Evolutionary conservation across 2,113 vertebrate species (phyloP), one percentile per base, ranked within the genome.

Genomic region (Amazona guildingii): DNA sequence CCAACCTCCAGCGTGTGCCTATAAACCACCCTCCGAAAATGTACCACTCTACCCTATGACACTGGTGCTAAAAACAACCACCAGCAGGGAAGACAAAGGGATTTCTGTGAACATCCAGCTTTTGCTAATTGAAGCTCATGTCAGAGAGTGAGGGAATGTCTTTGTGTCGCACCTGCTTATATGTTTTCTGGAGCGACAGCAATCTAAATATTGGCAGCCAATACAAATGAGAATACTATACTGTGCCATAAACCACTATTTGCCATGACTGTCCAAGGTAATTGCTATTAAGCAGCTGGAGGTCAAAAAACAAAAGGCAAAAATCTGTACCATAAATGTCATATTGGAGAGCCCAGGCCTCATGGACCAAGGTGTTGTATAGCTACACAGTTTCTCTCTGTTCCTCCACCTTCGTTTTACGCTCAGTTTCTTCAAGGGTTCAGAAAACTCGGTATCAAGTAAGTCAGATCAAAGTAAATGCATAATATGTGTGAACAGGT

Each of bases 381-480:
- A 25, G 16, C 28, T 55, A 8, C 17, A 62, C 11, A 46, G 20
- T 11, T 83, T 59, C 28, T 69, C 52, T 48, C 73, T 67, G 39
- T 48, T 59, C 31, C 31, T 33, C 37, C 33, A 64, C 16, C 49
- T 44, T 81, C 52, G 75, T 96, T 90, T 83, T 87, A 41, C 43
- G 80, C 63, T 62, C 51, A 78, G 29, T 49, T 85, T 88, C 61
- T 82, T 73, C 54, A 55, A 55, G 13, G 13, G 37, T 83, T 92
- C 59, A 82, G 87, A 93, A 94, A 81, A 94, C 20, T 96, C 83
- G 43, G 28, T 66, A 91, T 44, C 54, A 85, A 94, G 76, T 68
- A 69, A 94, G 88, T 64, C 63, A 93, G 80, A 96, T 91, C 75
- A 94, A 94, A 97, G 92, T 75, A 90, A 88, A 83, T 0, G 0